phyloP scores from a whole-genome alignment of 1,140 invertebrate genomes.

The Phortica variegata region DNA sequence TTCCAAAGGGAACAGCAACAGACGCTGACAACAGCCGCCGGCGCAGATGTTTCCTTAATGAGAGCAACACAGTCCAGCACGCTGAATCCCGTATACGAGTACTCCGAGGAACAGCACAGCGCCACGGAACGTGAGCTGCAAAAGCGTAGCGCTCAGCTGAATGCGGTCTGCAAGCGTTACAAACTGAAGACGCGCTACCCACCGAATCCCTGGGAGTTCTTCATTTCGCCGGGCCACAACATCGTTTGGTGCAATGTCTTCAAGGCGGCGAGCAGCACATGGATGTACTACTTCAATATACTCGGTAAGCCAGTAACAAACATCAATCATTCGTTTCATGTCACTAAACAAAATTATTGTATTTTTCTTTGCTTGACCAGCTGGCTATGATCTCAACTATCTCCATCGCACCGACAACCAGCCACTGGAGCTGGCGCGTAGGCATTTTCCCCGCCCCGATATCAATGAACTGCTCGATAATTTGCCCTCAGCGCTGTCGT shows the following conservation, averaged over 20 bases:
- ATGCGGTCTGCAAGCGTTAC: conserved; percentile 34
- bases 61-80: conserved; percentile 23
- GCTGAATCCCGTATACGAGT: conserved; percentile 53
- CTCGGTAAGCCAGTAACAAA: conserved; percentile 57
- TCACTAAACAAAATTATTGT: not conserved
- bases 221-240: conserved; percentile 69
- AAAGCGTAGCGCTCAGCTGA: conserved; percentile 31
- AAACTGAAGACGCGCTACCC: conserved; percentile 45
- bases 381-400: conserved; percentile 64
- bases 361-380: conserved; percentile 42
- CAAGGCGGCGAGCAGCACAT: conserved; percentile 76
- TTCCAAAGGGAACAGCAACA: conserved; percentile 22
- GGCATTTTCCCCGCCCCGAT: conserved; percentile 64
- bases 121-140: conserved; percentile 42
- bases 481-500: conserved; percentile 63
- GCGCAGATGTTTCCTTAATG: not conserved
- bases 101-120: conserved; percentile 52
- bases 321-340: conserved; percentile 2
- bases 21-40: conserved; percentile 1
- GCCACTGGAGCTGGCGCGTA: conserved; percentile 63
- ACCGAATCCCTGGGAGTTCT: conserved; percentile 72
- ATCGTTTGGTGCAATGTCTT: conserved; percentile 79
- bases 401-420: conserved; percentile 61
- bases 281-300: conserved; percentile 80
- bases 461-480: conserved; percentile 61